These are phyloP conservation scores for Artemia sp. DNA, from an alignment of 2,888 invertebrate species.

Conservation along the genomic window DNA sequence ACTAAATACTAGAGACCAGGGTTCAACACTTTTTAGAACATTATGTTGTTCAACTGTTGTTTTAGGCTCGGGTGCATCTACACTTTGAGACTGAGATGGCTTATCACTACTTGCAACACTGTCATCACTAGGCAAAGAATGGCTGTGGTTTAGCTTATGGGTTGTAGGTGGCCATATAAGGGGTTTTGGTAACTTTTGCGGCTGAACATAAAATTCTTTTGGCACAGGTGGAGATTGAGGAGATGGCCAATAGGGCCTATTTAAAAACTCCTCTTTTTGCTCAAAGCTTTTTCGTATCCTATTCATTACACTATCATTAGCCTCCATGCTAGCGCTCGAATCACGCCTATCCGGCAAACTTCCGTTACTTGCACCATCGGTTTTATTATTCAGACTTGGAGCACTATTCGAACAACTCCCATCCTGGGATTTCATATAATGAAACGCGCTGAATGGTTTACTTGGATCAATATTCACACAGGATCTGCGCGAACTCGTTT, in stretches of 20 bases:
- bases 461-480: conserved; percentile 25
- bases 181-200: conserved; percentile 52
- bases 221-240: conserved; percentile 33
- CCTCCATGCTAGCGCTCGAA: conserved; percentile 30
- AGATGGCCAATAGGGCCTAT: conserved; percentile 45
- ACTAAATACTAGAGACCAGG: conserved; percentile 21
- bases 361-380: conserved; percentile 22
- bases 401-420: conserved; percentile 18
- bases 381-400: conserved; percentile 20
- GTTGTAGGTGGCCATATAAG: conserved; percentile 46
- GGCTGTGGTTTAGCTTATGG: conserved; percentile 4
- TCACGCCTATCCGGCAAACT: conserved; percentile 21
- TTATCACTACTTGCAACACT: neutral
- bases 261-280: conserved; percentile 73
- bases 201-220: conserved; percentile 58
- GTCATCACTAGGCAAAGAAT: conserved; percentile 1
- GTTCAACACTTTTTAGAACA: conserved; percentile 17
- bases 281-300: conserved; percentile 59
- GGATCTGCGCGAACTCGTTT: conserved; percentile 4
- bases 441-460: conserved; percentile 27
- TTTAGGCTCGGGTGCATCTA: conserved; percentile 2
- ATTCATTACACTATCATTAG: conserved; percentile 30
- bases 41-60: neutral
- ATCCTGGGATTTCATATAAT: conserved; percentile 11
- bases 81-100: neutral